Evolutionary conservation across 1,140 invertebrate genomes (phyloP).

Genomic region (Aphis gossypii): DNA sequence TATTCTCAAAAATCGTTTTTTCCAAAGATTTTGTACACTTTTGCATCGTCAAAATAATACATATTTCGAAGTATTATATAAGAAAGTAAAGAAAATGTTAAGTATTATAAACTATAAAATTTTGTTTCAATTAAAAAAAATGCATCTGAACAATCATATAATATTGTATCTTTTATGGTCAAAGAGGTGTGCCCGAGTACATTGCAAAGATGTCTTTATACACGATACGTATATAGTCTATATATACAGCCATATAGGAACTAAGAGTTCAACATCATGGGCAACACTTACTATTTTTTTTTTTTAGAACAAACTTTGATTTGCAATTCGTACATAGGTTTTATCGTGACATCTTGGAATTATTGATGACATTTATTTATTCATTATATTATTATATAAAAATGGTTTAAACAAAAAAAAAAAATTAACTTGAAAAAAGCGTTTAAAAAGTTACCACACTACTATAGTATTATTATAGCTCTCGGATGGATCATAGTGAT

Average conservation of each 20-base stretch:
- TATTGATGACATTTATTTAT: not conserved
- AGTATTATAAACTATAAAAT: too few species aligned
- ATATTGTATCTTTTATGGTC: not conserved
- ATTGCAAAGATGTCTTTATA: not conserved
- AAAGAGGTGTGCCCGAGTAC: not conserved
- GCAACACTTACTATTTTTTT: not conserved
- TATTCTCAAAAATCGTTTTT: not conserved
- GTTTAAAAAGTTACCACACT: too few species aligned
- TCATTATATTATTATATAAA: not conserved
- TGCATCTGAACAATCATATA: not conserved
- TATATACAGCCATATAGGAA: not conserved
- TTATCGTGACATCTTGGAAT: not conserved
- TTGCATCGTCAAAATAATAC: not conserved
- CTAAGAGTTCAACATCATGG: not conserved
- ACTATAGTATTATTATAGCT: too few species aligned
- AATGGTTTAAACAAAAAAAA: too few species aligned
- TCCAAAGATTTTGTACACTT: not conserved
- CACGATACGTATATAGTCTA: not conserved
- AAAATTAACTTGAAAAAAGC: too few species aligned
- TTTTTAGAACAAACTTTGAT: not conserved
- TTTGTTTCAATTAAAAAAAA: not conserved
- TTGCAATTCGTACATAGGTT: not conserved
- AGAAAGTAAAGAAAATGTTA: not conserved
- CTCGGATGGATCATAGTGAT: too few species aligned
- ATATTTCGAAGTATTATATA: not conserved